Percentiles rank a stretch among this genome's conserved stretches.
Conservation (phyloP, 2,888 invertebrate genomes). For the Spilarctia lutea region DNA sequence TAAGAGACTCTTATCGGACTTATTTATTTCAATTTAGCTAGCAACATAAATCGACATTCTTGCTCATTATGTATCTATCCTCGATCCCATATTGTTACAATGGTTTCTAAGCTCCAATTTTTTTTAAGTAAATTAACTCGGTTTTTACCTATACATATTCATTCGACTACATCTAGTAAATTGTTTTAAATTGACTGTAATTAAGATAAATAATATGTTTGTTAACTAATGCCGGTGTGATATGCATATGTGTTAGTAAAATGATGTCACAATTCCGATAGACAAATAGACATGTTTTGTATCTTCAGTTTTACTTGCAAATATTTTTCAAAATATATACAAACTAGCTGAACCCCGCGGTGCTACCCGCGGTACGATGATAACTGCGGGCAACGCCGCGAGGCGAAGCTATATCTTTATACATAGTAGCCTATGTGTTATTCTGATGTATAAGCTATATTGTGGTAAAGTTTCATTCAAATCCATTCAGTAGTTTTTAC, state of each 20-base stretch:
- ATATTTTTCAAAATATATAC: not conserved
- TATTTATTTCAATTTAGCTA: not conserved
- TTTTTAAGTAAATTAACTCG: not conserved
- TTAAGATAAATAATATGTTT: not conserved
- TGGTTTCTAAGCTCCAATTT: not conserved
- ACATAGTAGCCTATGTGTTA: too few relatives aligned
- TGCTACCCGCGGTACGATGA: too few relatives aligned
- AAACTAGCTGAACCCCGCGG: too few relatives aligned
- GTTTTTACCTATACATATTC: conserved; percentile 12
- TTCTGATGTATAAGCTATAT: too few relatives aligned
- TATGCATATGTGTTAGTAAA: not conserved
- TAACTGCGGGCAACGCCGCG: too few relatives aligned
- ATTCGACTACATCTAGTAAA: conserved; percentile 30
- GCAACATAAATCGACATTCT: not conserved
- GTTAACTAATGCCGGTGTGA: not conserved
- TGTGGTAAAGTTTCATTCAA: too few relatives aligned
- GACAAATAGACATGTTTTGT: not conserved
- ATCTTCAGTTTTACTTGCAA: not conserved
- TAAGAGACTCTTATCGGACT: not conserved
- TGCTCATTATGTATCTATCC: not conserved
- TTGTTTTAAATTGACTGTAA: conserved; percentile 40
- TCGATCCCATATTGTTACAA: not conserved
- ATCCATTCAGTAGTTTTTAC: too few relatives aligned
- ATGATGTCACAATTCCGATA: conserved; percentile 3
- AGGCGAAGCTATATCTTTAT: too few relatives aligned